Evolutionary conservation across 2,797 vertebrate genomes (phyloP).

Genomic region (Phyllotis vaccarum): DNA sequence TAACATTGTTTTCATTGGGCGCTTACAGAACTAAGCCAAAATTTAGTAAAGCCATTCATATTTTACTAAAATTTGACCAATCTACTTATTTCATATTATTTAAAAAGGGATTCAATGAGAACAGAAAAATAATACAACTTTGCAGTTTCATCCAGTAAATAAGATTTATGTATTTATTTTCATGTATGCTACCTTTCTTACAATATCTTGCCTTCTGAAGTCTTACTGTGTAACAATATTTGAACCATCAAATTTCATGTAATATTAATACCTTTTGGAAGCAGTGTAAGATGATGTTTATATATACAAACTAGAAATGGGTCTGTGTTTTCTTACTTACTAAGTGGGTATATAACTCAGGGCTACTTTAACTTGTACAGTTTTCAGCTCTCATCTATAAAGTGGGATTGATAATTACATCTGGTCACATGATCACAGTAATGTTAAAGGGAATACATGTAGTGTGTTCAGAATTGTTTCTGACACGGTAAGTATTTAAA

Average conservation of each 20-base stretch:
- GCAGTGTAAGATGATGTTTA: slow-evolving; percentile 34
- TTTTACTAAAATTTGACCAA: slow-evolving; percentile 48
- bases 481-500: slow-evolving; percentile 42
- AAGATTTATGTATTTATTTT: slow-evolving; percentile 7
- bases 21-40: slow-evolving; percentile 49
- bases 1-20: slow-evolving; percentile 11
- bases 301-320: slow-evolving; percentile 1
- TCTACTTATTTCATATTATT: slow-evolving; percentile 55
- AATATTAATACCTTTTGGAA: slow-evolving; percentile 52
- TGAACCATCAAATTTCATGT: slow-evolving; percentile 26
- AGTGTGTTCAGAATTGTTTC: neutral
- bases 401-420: neutral
- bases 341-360: neutral
- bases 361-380: slow-evolving; percentile 31
- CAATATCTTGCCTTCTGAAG: neutral
- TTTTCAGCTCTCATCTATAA: slow-evolving; percentile 46
- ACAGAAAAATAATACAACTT: neutral
- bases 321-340: neutral
- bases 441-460: slow-evolving; percentile 50
- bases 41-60: slow-evolving; percentile 39
- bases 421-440: slow-evolving; percentile 36
- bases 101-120: slow-evolving; percentile 29
- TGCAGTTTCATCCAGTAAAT: neutral
- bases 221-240: slow-evolving; percentile 24
- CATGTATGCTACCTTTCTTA: slow-evolving; percentile 15